Evolutionary conservation across 2,888 invertebrate genomes (phyloP).

Genomic region (Stenolophus ochropezus): DNA sequence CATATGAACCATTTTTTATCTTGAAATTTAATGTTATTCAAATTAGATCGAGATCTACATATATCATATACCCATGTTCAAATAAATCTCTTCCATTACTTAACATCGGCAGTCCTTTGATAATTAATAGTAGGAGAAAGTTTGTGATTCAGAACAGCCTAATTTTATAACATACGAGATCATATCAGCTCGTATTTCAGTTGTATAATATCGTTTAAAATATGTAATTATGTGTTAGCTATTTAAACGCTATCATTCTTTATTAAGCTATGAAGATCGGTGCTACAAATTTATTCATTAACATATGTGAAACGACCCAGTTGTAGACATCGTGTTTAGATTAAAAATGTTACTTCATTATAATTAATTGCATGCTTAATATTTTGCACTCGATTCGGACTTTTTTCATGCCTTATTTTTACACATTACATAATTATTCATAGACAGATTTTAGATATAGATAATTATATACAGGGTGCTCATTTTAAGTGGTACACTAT

Average conservation of each 20-base stretch:
- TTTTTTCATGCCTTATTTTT: too few species aligned
- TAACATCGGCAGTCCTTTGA: not conserved
- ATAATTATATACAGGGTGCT: too few species aligned
- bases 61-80: not conserved
- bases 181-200: not conserved
- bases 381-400: too few species aligned
- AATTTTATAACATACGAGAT: conserved; percentile 17
- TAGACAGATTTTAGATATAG: too few species aligned
- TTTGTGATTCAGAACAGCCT: not conserved
- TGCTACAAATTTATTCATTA: not conserved
- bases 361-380: too few species aligned
- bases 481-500: too few species aligned
- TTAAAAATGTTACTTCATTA: too few species aligned
- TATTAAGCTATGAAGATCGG: not conserved
- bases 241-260: not conserved
- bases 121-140: not conserved
- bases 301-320: too few species aligned
- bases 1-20: too few species aligned
- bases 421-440: too few species aligned
- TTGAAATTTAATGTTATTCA: too few species aligned
- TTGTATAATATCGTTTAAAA: conserved; percentile 37
- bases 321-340: too few species aligned
- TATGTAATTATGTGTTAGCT: not conserved
- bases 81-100: not conserved
- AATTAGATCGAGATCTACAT: not conserved